phyloP scores from a whole-genome alignment of 1,140 invertebrate species.

The Drosophila nannoptera region DNA sequence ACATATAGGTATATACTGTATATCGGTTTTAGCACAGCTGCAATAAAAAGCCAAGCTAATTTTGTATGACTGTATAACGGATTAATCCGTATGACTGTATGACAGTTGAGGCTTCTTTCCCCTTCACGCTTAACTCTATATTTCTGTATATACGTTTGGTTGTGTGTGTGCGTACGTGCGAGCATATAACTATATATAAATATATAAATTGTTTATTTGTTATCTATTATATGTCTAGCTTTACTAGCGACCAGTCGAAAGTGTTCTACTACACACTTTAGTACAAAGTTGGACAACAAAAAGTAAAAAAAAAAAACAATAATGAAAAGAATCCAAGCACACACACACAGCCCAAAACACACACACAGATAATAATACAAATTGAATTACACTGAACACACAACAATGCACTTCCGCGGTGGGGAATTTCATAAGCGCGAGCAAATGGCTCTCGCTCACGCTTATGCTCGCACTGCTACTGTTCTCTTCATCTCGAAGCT shows the following conservation, averaged over 20 bases:
- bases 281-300: constrained; percentile 10
- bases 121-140: constrained; percentile 21
- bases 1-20: neutral
- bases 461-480: constrained; percentile 26
- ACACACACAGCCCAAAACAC: neutral
- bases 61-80: constrained; percentile 28
- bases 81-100: constrained; percentile 43
- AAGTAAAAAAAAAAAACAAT: constrained; percentile 9
- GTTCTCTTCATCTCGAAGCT: neutral
- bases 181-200: constrained; percentile 9
- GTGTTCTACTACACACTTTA: constrained; percentile 35
- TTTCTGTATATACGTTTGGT: constrained; percentile 9
- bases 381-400: constrained; percentile 32
- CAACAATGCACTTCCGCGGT: constrained; percentile 1
- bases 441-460: constrained; percentile 6
- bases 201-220: constrained; percentile 19
- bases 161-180: constrained; percentile 7
- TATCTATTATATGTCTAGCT: constrained; percentile 39
- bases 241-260: constrained; percentile 35
- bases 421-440: neutral
- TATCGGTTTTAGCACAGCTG: constrained; percentile 15
- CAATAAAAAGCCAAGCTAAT: constrained; percentile 10
- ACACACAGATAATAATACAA: constrained; percentile 42
- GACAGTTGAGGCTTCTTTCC: constrained; percentile 42
- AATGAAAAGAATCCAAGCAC: constrained; percentile 9